A percentile compares a stretch with the other conserved stretches of the same genome.
Conservation (phyloP, 2,113 vertebrate species). For the Poicephalus meyeri region DNA sequence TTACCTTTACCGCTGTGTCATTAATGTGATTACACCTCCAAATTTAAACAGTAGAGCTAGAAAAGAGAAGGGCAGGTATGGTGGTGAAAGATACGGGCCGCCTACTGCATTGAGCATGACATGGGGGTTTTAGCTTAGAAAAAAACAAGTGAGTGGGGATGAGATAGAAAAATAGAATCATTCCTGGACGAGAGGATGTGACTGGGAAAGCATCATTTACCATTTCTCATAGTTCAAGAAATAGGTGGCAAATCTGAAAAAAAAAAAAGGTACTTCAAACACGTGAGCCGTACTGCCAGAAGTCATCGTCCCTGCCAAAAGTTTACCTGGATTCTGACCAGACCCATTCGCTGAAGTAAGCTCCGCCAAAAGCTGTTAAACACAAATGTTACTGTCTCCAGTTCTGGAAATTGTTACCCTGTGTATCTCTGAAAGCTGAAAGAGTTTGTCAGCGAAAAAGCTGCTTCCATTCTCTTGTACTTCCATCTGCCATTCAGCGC, state of each 20-base stretch:
- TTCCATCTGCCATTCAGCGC: neutral
- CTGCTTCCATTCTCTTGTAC: neutral
- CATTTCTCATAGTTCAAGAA: neutral
- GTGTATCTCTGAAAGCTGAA: neutral
- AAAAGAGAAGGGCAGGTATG: neutral
- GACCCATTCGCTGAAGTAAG: fast-evolving
- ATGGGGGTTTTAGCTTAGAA: neutral
- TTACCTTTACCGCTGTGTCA: neutral
- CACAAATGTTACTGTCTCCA: neutral
- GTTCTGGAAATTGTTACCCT: neutral
- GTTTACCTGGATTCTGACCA: neutral
- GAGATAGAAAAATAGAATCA: neutral
- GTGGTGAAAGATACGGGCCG: neutral
- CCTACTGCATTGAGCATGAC: neutral
- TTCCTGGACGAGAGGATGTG: neutral
- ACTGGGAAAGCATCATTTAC: neutral
- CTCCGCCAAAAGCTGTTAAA: neutral
- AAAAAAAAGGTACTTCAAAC: neutral
- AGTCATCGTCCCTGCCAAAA: neutral
- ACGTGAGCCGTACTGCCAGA: neutral
- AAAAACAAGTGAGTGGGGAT: neutral
- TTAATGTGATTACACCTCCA: neutral
- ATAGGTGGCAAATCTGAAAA: neutral
- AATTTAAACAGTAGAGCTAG: neutral
- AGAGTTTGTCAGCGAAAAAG: neutral